Evolutionary conservation across 2,888 invertebrate species (phyloP), one percentile per base, ranked within the genome.

Genomic region (Nebria salina): DNA sequence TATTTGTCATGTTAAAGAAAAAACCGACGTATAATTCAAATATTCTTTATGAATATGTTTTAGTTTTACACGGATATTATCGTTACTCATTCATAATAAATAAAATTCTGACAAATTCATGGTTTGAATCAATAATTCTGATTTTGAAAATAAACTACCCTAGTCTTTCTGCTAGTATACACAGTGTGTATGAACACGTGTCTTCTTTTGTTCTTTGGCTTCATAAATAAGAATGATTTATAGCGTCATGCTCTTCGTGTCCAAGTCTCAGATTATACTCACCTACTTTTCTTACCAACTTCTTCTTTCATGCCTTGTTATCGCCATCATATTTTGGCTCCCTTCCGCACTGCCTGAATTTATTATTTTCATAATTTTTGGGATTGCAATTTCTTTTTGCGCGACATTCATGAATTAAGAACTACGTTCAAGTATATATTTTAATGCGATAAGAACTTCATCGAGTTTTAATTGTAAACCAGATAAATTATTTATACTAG

Each of bases 171-270:
- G 54, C 54, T 54, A 82, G 83, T 84, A 84, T 86, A 54, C 34
- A 86, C 85, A 65, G 85, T 84, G 83, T 83, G 82, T 83, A 83
- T 84, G 86, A 86, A 85, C 85, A 86, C 85, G 85, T 86, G 86
- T 86, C 86, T 85, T 84, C 85, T 83, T 85, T 34, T 85, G 85
- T 86, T 87, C 86, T 86, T 86, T 86, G 85, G 87, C 87, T 87
- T 87, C 87, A 88, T 88, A 87, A 88, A 88, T 88, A 89, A 88
- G 87, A 86, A 85, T 87, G 87, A 89, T 89, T 88, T 88, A 88
- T 88, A 85, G 86, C 86, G 86, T 87, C 87, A 87, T 87, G 87
- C 87, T 87, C 87, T 85, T 54, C 88, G 88, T 88, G 87, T 87
- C 84, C 84, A 85, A 85, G 86, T 85, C 34, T 70, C 85, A 73